Conservation (phyloP, 1,140 invertebrate genomes). For the Drosophila azteca region DNA sequence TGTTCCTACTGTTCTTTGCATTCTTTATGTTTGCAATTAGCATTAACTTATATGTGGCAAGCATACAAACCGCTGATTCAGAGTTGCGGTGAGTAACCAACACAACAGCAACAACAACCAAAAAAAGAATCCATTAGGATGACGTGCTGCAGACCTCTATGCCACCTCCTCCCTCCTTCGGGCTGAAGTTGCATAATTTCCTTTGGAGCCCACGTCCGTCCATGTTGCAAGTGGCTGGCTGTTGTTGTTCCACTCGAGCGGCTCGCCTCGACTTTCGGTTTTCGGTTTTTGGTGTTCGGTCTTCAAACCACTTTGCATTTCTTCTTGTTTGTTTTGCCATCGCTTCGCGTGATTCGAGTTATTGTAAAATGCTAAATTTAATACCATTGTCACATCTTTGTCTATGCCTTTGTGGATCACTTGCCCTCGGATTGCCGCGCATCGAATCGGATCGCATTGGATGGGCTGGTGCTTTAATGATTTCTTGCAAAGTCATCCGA, state of each 20-base stretch:
- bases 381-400: conserved; percentile 67
- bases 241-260: conserved; percentile 63
- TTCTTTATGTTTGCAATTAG: conserved; percentile 83
- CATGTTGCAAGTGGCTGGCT: conserved; percentile 64
- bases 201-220: conserved; percentile 24
- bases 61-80: conserved; percentile 65
- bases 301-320: conserved; percentile 68
- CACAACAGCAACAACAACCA: not conserved
- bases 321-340: conserved; percentile 42
- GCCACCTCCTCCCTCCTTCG: not conserved
- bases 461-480: too few species aligned
- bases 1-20: conserved; percentile 81
- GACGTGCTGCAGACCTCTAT: conserved; percentile 13
- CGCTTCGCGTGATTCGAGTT: conserved; percentile 43
- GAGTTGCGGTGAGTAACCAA: conserved; percentile 62
- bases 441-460: too few species aligned
- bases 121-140: conserved; percentile 21
- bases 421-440: conserved; percentile 34
- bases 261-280: conserved; percentile 13
- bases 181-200: conserved; percentile 59
- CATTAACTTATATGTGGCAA: conserved; percentile 81
- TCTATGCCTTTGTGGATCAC: conserved; percentile 48
- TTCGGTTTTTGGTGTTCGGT: conserved; percentile 32
- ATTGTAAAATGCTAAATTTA: conserved; percentile 67
- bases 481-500: conserved; percentile 77